phyloP scores from a whole-genome alignment of 1,140 invertebrate species.

The Leptinotarsa undecemlineata region DNA sequence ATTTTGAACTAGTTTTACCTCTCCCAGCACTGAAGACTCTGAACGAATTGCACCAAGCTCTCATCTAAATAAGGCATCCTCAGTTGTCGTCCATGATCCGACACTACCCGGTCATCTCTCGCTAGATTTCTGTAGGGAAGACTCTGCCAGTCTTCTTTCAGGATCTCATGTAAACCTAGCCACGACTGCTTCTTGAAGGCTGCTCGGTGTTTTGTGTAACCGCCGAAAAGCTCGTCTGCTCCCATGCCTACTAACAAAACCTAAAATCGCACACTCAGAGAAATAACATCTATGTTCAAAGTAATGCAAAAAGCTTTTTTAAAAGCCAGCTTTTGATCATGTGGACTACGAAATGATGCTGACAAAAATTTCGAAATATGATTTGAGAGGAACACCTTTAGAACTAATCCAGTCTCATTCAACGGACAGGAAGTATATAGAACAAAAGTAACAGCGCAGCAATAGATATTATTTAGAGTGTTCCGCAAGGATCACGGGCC shows the following conservation, averaged over 20 bases:
- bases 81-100: slow-evolving; percentile 76
- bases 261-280: slow-evolving; percentile 54
- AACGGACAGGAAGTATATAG: not conserved
- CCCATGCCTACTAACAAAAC: slow-evolving; percentile 90
- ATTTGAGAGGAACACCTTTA: not conserved
- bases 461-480: not conserved
- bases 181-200: slow-evolving; percentile 70
- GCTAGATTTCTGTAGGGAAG: slow-evolving; percentile 92
- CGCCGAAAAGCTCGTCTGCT: slow-evolving; percentile 95
- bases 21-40: slow-evolving; percentile 71
- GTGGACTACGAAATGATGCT: not conserved
- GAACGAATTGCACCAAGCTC: slow-evolving; percentile 76
- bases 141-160: slow-evolving; percentile 78
- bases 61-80: slow-evolving; percentile 96
- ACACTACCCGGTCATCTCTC: slow-evolving; percentile 87
- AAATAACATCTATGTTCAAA: no score
- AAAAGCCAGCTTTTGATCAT: not conserved
- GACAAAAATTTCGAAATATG: not conserved
- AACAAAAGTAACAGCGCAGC: not conserved
- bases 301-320: no score
- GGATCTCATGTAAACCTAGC: slow-evolving; percentile 68
- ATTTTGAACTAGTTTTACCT: slow-evolving; percentile 62
- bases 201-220: slow-evolving; percentile 86
- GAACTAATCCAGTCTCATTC: not conserved
- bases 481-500: not conserved